Conservation (phyloP, 2,797 vertebrate genomes). For the Girardinus metallicus region DNA sequence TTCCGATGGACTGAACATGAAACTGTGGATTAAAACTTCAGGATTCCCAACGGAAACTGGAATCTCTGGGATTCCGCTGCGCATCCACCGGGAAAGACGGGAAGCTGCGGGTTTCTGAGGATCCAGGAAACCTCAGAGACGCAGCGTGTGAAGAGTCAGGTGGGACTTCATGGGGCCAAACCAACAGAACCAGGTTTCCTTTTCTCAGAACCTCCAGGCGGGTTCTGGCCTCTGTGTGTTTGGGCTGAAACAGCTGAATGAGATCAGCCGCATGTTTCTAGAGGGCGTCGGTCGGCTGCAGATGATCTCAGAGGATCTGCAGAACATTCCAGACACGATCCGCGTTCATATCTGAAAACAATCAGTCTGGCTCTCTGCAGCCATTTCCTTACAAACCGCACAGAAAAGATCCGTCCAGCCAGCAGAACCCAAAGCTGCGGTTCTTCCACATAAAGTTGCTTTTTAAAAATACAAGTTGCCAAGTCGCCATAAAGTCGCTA, state of each 20-base stretch:
- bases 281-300: conserved; percentile 53
- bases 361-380: not conserved
- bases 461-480: too few relatives aligned
- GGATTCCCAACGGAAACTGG: conserved; percentile 18
- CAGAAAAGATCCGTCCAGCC: not conserved
- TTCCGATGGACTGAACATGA: not conserved
- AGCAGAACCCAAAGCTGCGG: not conserved
- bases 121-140: not conserved
- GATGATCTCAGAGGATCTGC: conserved; percentile 1
- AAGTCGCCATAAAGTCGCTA: too few relatives aligned
- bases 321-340: not conserved
- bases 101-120: not conserved
- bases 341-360: not conserved
- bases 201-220: not conserved
- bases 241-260: conserved; percentile 39
- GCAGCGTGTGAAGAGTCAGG: not conserved
- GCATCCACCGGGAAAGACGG: not conserved
- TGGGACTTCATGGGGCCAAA: not conserved
- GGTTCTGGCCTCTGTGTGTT: not conserved
- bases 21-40: not conserved
- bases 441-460: not conserved
- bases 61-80: conserved; percentile 38
- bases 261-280: conserved; percentile 36
- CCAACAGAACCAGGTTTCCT: not conserved
- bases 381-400: not conserved